These are phyloP conservation scores for Galagoides demidoff DNA, from an alignment of 2,797 vertebrate species.

Conservation along the genomic window DNA sequence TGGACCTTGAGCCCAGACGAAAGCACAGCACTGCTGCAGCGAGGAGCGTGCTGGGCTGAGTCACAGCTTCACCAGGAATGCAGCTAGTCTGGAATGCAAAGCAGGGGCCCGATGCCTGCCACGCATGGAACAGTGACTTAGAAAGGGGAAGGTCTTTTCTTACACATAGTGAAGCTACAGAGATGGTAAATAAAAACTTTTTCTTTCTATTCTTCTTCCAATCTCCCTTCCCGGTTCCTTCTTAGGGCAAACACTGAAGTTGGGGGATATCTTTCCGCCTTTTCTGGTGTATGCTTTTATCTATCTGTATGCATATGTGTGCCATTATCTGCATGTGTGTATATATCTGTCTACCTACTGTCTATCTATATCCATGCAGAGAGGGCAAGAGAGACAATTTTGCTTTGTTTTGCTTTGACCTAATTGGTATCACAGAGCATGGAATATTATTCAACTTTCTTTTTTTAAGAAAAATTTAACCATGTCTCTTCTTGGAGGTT, in stretches of 20 bases:
- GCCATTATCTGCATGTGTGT: not conserved
- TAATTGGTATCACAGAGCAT: not conserved
- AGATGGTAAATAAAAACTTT: not conserved
- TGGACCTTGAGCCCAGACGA: not conserved
- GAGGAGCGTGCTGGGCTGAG: constrained; percentile 12
- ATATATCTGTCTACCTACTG: not conserved
- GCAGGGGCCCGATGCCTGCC: not conserved
- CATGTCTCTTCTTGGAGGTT: not conserved
- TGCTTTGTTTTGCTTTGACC: not conserved
- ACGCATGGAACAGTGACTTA: not conserved
- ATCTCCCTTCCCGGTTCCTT: not conserved
- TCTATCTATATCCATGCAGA: not conserved
- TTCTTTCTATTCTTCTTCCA: not conserved
- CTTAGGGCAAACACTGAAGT: not conserved
- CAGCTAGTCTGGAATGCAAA: constrained; percentile 66
- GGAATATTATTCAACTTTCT: not conserved
- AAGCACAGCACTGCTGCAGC: not conserved
- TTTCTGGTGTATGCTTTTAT: not conserved
- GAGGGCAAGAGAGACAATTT: not conserved
- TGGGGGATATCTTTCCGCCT: not conserved
- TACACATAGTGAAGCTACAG: not conserved
- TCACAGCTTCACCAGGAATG: constrained; percentile 65
- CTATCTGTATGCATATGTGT: not conserved
- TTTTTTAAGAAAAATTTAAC: not conserved
- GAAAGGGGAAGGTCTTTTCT: constrained; percentile 9